Evolutionary conservation across 2,113 vertebrate genomes (phyloP).

Genomic region (Passer domesticus): DNA sequence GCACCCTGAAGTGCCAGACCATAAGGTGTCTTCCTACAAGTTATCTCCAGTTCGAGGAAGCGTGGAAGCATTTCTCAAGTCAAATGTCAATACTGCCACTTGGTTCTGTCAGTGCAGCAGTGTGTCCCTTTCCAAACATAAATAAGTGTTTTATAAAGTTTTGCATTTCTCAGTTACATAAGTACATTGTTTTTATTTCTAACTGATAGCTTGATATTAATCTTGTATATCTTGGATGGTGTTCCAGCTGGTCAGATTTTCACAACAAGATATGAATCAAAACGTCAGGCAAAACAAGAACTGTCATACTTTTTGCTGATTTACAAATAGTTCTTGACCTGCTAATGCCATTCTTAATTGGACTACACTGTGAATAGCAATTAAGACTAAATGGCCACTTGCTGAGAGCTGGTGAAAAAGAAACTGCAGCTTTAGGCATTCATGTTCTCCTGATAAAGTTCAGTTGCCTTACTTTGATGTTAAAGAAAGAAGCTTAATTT

Average conservation of each 20-base stretch:
- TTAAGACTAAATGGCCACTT: constrained; percentile 76
- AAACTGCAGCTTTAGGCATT: constrained; percentile 59
- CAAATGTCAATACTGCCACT: background rate
- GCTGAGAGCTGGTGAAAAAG: constrained; percentile 71
- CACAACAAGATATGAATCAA: constrained; percentile 36
- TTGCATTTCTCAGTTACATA: background rate
- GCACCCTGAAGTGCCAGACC: background rate
- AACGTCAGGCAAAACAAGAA: constrained; percentile 57
- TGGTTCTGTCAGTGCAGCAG: background rate
- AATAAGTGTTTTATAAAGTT: background rate
- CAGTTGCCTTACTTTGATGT: constrained; percentile 31
- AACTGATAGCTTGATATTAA: constrained; percentile 43
- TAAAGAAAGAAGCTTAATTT: constrained; percentile 43
- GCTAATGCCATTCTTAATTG: constrained; percentile 71
- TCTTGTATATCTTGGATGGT: background rate
- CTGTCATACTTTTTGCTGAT: constrained; percentile 69
- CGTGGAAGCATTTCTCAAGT: background rate
- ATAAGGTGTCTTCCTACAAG: background rate
- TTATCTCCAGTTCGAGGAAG: background rate
- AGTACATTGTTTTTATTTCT: constrained; percentile 33
- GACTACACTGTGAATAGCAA: constrained; percentile 69
- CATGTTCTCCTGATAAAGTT: constrained; percentile 48
- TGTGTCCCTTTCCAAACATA: background rate
- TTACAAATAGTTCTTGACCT: constrained; percentile 71
- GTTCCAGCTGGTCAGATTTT: constrained; percentile 59